Conservation (phyloP, 2,888 invertebrate genomes). For the Parnassius orleans region DNA sequence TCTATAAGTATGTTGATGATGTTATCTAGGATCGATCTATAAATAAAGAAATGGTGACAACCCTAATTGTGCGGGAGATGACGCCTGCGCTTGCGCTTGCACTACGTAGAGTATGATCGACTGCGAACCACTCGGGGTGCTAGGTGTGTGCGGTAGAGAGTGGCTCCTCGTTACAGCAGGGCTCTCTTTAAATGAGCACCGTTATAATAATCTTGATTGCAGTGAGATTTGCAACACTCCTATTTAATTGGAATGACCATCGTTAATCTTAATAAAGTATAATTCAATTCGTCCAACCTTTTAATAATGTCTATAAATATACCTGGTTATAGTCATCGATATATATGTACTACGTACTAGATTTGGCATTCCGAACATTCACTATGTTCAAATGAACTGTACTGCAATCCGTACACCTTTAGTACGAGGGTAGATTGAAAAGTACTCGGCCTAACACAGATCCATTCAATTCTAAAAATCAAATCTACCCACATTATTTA, state of each 20-base stretch:
- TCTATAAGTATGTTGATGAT: too few relatives aligned
- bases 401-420: too few relatives aligned
- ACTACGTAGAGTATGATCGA: conserved; percentile 2
- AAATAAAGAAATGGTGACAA: neutral
- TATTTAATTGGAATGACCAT: conserved; percentile 2
- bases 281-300: neutral
- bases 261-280: neutral
- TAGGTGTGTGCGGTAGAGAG: conserved; percentile 6
- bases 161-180: conserved; percentile 13
- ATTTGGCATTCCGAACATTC: too few relatives aligned
- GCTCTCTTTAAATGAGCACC: neutral
- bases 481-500: too few relatives aligned
- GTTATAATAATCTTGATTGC: conserved; percentile 4
- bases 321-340: too few relatives aligned
- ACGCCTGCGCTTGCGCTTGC: conserved; percentile 14
- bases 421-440: too few relatives aligned
- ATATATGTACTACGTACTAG: too few relatives aligned
- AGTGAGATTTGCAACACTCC: neutral
- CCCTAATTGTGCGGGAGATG: conserved; percentile 7
- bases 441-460: too few relatives aligned
- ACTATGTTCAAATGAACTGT: too few relatives aligned
- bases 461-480: too few relatives aligned
- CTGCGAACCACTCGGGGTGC: conserved; percentile 9
- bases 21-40: too few relatives aligned
- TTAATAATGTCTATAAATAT: too few relatives aligned